Evolutionary conservation across 2,888 invertebrate genomes (phyloP), one percentile per base, ranked within the genome.

Genomic region (Phyllotreta cruciferae): DNA sequence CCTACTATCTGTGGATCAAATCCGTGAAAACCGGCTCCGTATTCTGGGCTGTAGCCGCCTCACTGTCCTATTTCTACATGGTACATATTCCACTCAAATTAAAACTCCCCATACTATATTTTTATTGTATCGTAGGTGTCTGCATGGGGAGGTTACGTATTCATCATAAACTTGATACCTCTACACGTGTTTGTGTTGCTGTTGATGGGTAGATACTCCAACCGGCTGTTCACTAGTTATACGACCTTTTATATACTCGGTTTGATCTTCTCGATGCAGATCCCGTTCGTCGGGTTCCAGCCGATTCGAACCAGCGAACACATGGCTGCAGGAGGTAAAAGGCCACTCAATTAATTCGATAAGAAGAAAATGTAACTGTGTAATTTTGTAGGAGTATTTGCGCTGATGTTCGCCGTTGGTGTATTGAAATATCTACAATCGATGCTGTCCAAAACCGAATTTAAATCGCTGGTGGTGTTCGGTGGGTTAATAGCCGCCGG

Each of bases 61-160:
- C 99, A 6, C 79, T 99, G 3, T 96, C 98, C 0, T 99, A 99
- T 82, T 98, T 99, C 83, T 99, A 99, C 83, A 99, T 99, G 99
- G 99, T 93, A 81, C 85, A 84, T 57, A 13, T 37, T 39, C 45
- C 9, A 55, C 9, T 50, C 2, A 10, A 6, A 7, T 38, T 38
- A 41, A 24, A 35, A 52, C 41, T 57, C 8, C 14, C n/a, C 6
- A 39, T 53, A 24, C 44, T 38, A 42, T 35, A 36, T 58, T 10
- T 24, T 60, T 37, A 37, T 64, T n/a, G n/a, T n/a, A n/a, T 79
- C 83, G 49, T 78, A 92, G 92, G 92, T 98, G 1, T 98, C 98
- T 66, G 98, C 98, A 70, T 99, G 99, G 99, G 99, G 99, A 73
- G 99, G 99, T 69, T 99, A 99, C 79, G 98, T 99, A 42, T 99